A percentile compares a stretch with the other conserved stretches of the same genome.
Conservation (phyloP, 2,797 vertebrate genomes). For the Hydrolagus colliei region DNA sequence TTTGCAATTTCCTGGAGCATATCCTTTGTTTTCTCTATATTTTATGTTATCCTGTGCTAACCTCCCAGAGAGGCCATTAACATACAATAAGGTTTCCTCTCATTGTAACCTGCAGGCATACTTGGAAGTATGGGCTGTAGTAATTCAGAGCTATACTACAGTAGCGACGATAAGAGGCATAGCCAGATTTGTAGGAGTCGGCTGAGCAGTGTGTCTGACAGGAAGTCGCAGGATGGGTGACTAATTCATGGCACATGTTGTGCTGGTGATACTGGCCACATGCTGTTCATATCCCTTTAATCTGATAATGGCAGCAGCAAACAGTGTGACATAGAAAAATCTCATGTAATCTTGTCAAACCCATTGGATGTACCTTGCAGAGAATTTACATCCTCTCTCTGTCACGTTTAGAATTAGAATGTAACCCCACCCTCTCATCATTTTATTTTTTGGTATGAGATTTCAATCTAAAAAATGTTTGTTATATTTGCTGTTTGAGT, state of each 20-base stretch:
- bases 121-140: neutral
- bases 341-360: neutral
- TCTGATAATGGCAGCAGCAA: neutral
- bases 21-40: neutral
- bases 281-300: neutral
- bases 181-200: neutral
- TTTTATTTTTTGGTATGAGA: too few relatives aligned
- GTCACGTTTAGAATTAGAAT: too few relatives aligned
- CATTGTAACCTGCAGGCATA: conserved; percentile 5
- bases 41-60: conserved; percentile 29
- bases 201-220: conserved; percentile 8
- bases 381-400: too few relatives aligned
- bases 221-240: conserved; percentile 6
- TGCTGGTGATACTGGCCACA: neutral
- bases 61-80: conserved; percentile 8
- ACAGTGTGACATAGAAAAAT: neutral
- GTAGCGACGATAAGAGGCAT: neutral
- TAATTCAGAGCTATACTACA: neutral
- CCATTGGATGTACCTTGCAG: too few relatives aligned
- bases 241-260: neutral
- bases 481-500: too few relatives aligned
- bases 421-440: too few relatives aligned
- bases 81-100: conserved; percentile 21
- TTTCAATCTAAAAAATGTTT: too few relatives aligned
- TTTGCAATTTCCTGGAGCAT: conserved; percentile 4